Percentiles rank a stretch among this genome's conserved stretches.
These are phyloP conservation scores for Nemotelus pantherinus DNA, from an alignment of 2,888 invertebrate genomes.

Conservation along the genomic window DNA sequence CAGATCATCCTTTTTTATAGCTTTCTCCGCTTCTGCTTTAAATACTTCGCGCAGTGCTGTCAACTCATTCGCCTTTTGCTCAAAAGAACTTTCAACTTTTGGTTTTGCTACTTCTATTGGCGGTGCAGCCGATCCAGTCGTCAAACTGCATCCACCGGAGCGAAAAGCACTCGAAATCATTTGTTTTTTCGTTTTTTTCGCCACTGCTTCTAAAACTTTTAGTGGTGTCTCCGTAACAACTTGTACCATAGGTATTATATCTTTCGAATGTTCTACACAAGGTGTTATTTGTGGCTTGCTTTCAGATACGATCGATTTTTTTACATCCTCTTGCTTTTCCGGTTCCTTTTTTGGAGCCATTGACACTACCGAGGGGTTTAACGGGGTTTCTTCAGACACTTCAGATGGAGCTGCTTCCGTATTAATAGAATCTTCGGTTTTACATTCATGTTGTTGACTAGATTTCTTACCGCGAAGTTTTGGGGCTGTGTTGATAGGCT, in stretches of 20 bases:
- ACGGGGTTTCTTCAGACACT: not conserved
- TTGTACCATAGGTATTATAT: constrained; percentile 21
- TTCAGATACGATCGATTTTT: not conserved
- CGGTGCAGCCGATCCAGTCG: not conserved
- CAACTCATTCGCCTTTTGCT: not conserved
- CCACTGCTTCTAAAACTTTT: constrained; percentile 60
- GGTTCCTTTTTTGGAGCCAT: not conserved
- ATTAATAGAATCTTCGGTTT: not conserved
- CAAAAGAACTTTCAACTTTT: not conserved
- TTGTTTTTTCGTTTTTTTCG: constrained; percentile 63
- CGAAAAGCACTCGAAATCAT: constrained; percentile 57
- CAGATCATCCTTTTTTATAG: not conserved
- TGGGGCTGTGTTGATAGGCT: constrained; percentile 61
- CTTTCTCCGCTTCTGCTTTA: not conserved
- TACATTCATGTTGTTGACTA: constrained; percentile 46
- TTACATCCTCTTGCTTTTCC: not conserved
- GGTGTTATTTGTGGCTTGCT: not conserved
- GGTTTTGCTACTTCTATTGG: not conserved
- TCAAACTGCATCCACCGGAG: constrained; percentile 12
- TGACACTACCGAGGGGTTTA: not conserved
- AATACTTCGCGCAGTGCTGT: not conserved
- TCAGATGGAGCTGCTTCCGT: not conserved
- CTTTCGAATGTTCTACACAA: not conserved
- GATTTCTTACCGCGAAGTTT: constrained; percentile 60
- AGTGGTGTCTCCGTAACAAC: constrained; percentile 22